Base-by-base conservation (phyloP, 1,140 invertebrate species). In the Cydia pomonella region DNA sequence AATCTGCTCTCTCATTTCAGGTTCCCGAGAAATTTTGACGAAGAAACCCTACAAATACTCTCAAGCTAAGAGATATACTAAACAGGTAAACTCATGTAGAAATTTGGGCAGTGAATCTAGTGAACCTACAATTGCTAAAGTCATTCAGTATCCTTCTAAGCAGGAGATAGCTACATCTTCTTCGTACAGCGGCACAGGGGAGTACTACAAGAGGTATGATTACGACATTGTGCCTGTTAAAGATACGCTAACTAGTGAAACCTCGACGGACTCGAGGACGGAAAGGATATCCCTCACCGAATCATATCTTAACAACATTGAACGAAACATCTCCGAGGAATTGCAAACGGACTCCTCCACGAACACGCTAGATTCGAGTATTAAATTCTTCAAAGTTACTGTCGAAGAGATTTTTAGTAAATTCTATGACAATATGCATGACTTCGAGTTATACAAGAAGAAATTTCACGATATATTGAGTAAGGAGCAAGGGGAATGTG, bases 331-430 rank as follows among this genome's bases (percentile, higher is more conserved):
- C 2, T 91, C 90, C 0, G 80, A 86, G 74, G 82, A 89, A 69
- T 76, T 90, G 6, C 87, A 88, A 76, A 84, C 83, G 0, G 81
- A 84, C 6, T 80, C 74, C 41, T 83, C 86, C 1, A 27, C 74
- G 2, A 79, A 73, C 73, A 86, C 81, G 27, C 76, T 90, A 0
- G 88, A 92, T 44, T 88, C 87, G 2, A 86, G 89, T 44, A 84
- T 90, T 33, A 88, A 92, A 81, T 79, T 89, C 29, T 90, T 92
- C 62, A 91, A 84, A 81, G 82, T 82, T 10, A 89, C 89, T 1
- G 87, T 92, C 13, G 81, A 87, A 77, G 79, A 89, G 72, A 90
- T 92, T 62, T 91, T 91, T 12, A 84, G 89, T 33, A 90, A 85
- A 25, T 91, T 90, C 73, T 84, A 90, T 29, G 72, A 76, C 0